Conservation (phyloP, 2,113 vertebrate species). For the Callionymus lyra region DNA sequence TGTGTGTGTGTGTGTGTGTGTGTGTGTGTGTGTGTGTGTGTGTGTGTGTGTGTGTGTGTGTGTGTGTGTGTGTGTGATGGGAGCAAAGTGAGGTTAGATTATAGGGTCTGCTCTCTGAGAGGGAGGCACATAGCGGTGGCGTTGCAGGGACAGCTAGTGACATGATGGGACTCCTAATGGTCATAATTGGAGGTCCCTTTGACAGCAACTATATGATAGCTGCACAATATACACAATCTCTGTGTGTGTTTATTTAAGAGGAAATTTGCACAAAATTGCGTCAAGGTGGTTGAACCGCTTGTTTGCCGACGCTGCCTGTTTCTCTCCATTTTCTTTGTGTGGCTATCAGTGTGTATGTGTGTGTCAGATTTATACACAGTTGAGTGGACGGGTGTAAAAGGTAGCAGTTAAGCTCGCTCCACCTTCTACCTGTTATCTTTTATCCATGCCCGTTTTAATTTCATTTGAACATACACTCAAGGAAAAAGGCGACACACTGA, state of each 20-base stretch:
- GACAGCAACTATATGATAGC: conserved; percentile 98
- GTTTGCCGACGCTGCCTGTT: conserved; percentile 62
- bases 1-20: conserved; percentile 55
- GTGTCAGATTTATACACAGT: conserved; percentile 45
- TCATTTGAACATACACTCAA: conserved; percentile 15
- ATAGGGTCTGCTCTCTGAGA: conserved; percentile 83
- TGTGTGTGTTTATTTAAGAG: conserved; percentile 73
- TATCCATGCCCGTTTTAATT: conserved; percentile 20
- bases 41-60: conserved; percentile 14
- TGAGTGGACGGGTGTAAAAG: conserved; percentile 59
- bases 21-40: conserved; percentile 11
- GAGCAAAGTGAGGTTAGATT: conserved; percentile 97
- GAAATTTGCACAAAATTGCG: conserved; percentile 99
- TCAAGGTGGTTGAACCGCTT: conserved; percentile 78
- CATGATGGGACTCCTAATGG: conserved; percentile 99
- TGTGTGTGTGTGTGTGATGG: conserved; percentile 85
- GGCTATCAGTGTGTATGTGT: conserved; percentile 16
- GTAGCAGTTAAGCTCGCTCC: conserved; percentile 47
- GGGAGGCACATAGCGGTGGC: conserved; percentile 74
- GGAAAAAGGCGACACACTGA: conserved; percentile 9
- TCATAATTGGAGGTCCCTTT: conserved; percentile 97
- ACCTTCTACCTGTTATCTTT: conserved; percentile 35
- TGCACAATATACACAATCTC: conserved; percentile 78
- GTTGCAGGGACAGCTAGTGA: conserved; percentile 83
- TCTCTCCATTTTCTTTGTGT: conserved; percentile 25